Conservation (phyloP, 2,797 vertebrate species). For the Rhadinocentrus ornatus region DNA sequence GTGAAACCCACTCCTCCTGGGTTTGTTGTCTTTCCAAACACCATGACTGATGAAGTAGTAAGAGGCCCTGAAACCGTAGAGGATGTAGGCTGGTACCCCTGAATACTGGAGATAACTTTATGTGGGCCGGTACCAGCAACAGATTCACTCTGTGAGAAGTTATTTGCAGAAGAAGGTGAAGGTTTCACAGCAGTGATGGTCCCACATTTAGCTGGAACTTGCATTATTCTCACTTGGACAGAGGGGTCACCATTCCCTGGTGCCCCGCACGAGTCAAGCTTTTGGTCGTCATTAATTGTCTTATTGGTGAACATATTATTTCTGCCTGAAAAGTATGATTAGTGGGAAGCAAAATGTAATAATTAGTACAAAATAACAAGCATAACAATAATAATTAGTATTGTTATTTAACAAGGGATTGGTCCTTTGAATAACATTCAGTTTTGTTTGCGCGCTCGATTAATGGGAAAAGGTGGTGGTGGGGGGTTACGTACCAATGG, state of each 20-base stretch:
- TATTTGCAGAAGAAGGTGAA: background rate
- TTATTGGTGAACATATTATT: slow-evolving; percentile 42
- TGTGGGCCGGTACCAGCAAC: background rate
- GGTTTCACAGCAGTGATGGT: background rate
- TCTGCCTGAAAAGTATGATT: slow-evolving; percentile 6
- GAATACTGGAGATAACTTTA: slow-evolving; percentile 13
- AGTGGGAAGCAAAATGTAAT: background rate
- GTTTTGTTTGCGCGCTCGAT: background rate
- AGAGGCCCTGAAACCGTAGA: slow-evolving; percentile 15
- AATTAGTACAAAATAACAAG: background rate
- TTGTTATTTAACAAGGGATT: no score
- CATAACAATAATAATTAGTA: no score
- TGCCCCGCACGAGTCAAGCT: background rate
- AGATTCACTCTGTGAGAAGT: background rate
- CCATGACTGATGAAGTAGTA: slow-evolving; percentile 33
- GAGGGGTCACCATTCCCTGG: background rate
- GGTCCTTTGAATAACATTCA: background rate
- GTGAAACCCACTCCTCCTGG: background rate
- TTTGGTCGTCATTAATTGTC: slow-evolving; percentile 16
- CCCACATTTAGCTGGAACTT: slow-evolving; percentile 22
- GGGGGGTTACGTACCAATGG: background rate
- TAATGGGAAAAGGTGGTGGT: no score
- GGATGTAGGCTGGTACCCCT: background rate
- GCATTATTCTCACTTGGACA: slow-evolving; percentile 15
- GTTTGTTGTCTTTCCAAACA: slow-evolving; percentile 42